Evolutionary conservation across 2,113 vertebrate genomes (phyloP), one percentile per base, ranked within the genome.

Genomic region (Sebastes fasciatus): DNA sequence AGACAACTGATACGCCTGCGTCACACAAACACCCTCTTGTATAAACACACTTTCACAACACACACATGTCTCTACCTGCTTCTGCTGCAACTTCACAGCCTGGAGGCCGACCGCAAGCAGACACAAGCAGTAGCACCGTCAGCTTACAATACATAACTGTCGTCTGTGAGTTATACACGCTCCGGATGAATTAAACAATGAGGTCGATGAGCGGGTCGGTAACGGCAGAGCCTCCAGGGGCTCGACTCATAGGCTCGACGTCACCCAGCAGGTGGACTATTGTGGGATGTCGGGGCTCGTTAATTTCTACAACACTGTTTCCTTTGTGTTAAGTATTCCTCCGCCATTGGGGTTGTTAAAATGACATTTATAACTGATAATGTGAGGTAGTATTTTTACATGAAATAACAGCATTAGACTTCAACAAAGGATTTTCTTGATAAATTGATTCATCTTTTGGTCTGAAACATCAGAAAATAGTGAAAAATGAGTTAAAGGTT

Each of bases 181-280:
- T 83, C 19, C 21, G 21, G 69, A 5, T 62, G 70, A 76, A n/a
- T 55, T 13, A 9, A 58, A 85, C 82, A 73, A 88, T 54, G 81
- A 40, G 55, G 43, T 11, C 4, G 46, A n/a, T 40, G 74, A 69
- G 68, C 10, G 19, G 21, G 26, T 1, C 1, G 57, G 10, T 60
- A 49, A 79, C 57, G 34, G 3, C 62, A 8, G 23, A 40, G 43
- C 75, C 67, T 26, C 4, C 17, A 0, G 80, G 75, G n/a, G 9
- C 46, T 42, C 26, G 1, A 75, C 70, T 26, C 26, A 26, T 26
- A 26, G n/a, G 9, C 46, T 42, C 26, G 1, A 75, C 70, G 67
- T 80, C 71, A 82, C 82, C 23, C 78, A 65, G 77, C 90, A 83
- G 88, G 81, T 86, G 81, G 74, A 58, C 60, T 51, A 19, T 49